A percentile compares a stretch with the other conserved stretches of the same genome.
These are phyloP conservation scores for Epinephelus lanceolatus DNA, from an alignment of 2,113 vertebrate genomes.

Conservation along the genomic window DNA sequence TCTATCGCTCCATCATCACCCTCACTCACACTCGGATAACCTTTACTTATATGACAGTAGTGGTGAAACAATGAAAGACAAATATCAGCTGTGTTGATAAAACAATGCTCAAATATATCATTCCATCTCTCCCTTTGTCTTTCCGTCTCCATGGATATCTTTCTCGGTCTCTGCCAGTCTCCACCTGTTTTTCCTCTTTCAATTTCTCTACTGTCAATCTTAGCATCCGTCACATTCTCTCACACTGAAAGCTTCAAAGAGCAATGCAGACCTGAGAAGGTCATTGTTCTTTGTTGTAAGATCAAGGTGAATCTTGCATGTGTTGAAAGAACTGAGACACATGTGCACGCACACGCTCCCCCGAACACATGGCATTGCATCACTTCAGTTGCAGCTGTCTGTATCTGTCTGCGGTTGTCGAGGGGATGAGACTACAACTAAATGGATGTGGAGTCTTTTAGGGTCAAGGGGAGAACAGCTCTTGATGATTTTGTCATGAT, in stretches of 20 bases:
- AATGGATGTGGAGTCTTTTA: slow-evolving; percentile 37
- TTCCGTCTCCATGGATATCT: slow-evolving; percentile 21
- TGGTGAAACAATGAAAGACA: slow-evolving; percentile 69
- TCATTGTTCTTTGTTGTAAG: slow-evolving; percentile 19
- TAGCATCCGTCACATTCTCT: slow-evolving; percentile 18
- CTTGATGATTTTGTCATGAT: slow-evolving; percentile 52
- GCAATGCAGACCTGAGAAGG: slow-evolving; percentile 26
- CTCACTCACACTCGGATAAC: slow-evolving; percentile 62
- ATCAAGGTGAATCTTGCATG: slow-evolving; percentile 55
- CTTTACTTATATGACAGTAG: slow-evolving; percentile 64
- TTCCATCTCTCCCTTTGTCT: slow-evolving; percentile 40
- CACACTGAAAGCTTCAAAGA: slow-evolving; percentile 47
- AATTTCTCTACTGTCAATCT: slow-evolving; percentile 46
- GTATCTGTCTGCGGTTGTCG: background rate
- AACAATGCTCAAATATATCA: slow-evolving; percentile 53
- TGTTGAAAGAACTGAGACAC: slow-evolving; percentile 19
- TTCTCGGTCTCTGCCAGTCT: slow-evolving; percentile 24
- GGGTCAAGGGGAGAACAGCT: slow-evolving; percentile 34
- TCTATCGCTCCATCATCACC: slow-evolving; percentile 33
- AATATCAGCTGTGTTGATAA: slow-evolving; percentile 64
- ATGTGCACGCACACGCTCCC: background rate
- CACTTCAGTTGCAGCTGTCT: slow-evolving; percentile 36
- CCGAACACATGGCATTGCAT: slow-evolving; percentile 27
- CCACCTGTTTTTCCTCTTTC: slow-evolving; percentile 13
- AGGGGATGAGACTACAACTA: background rate